Conservation (phyloP, 1,140 invertebrate species). For the Orchestia grillus region DNA sequence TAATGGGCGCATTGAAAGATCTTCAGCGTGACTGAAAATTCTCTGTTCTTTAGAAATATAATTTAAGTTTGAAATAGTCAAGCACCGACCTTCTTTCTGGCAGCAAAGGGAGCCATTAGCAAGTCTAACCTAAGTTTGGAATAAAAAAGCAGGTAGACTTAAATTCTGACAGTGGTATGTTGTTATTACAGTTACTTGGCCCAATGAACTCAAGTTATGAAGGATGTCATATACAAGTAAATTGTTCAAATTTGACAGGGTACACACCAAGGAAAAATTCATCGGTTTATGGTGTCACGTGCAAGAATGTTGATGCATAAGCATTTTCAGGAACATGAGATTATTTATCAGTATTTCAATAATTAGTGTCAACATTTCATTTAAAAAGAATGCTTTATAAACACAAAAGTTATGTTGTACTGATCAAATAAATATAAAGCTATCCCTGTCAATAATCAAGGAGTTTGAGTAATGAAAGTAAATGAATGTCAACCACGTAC, state of each 20-base stretch:
- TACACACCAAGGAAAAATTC: neutral
- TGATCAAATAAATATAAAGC: neutral
- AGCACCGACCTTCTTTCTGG: neutral
- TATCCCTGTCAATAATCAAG: neutral
- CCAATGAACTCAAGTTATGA: neutral
- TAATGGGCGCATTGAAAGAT: conserved; percentile 36
- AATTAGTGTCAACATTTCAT: neutral
- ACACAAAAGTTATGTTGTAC: neutral
- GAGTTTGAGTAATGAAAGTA: no score
- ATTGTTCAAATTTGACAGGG: neutral
- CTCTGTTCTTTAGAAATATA: neutral
- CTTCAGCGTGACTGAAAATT: neutral
- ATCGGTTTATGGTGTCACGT: neutral
- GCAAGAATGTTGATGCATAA: neutral
- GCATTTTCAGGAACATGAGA: neutral
- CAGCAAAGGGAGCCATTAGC: neutral
- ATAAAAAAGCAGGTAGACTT: neutral
- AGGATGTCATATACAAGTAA: neutral
- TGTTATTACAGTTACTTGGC: neutral
- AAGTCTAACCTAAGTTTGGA: neutral
- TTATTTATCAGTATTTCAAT: neutral
- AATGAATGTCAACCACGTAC: no score
- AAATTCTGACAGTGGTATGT: neutral
- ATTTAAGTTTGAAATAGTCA: neutral
- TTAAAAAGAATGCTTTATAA: neutral